Base-by-base conservation (phyloP, 2,888 invertebrate species). In the Drosophila acutilabella region DNA sequence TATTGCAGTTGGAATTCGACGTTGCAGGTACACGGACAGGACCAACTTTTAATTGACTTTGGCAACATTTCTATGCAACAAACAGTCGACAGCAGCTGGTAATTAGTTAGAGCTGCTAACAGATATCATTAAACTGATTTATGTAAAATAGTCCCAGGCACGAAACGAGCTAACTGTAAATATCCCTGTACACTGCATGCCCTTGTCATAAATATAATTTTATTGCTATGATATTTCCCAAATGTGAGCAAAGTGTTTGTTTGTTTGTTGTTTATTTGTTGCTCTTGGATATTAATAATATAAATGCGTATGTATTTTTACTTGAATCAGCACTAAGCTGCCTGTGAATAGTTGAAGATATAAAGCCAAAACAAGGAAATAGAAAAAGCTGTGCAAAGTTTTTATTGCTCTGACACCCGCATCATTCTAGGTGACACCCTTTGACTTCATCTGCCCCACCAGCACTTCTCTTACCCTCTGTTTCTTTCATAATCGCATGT, bases 351-450 rank as follows among this genome's bases (percentile, higher is more conserved):
- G 81, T 71, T 71, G 59, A 48, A 20, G 45, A 30, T 7, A 18
- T 18, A 26, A 45, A 13, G 47, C 23, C 40, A 50, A 48, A 51
- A 45, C 20, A 56, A 45, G 57, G 47, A 23, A 54, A 65, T 45
- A 33, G 65, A 67, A 66, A 68, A 66, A 67, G 84, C 81, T 79
- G 73, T 71, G 81, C 77, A 71, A 87, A 87, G 84, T 89, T 85
- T 85, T 85, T 89, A 89, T 85, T 84, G 71, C 88, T 58, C 58
- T 77, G 73, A 89, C 84, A 85, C 84, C 89, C 85, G 78, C 81
- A 80, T 70, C 69, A 50, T 61, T 68, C 60, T 78, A 80, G 83
- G 72, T 71, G 76, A 58, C 81, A 83, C 89, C 83, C 89, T 84
- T 83, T 88, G 81, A 84, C 81, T 71, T 62, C 38, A 14, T 30